These are phyloP conservation scores for Perdita meconis DNA, from an alignment of 2,888 invertebrate species.

Conservation along the genomic window DNA sequence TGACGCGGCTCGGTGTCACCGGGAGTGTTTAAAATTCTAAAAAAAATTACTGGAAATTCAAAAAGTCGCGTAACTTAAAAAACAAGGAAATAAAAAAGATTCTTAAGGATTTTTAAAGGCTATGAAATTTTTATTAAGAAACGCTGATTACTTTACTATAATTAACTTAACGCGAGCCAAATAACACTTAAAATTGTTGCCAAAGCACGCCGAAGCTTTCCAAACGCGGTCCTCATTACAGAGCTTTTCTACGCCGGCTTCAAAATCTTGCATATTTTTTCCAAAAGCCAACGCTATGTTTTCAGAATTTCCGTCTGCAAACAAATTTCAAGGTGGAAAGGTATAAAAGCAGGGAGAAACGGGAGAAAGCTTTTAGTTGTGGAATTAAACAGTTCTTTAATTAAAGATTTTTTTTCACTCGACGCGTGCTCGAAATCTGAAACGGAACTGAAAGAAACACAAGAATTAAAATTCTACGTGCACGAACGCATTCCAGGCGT, in stretches of 20 bases:
- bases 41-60: constrained; percentile 2
- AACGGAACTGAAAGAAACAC: not conserved
- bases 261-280: no score
- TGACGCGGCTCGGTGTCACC: constrained; percentile 7
- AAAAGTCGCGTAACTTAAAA: no score
- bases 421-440: not conserved
- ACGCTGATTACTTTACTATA: no score
- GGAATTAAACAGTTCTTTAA: constrained; percentile 10
- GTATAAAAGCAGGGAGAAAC: not conserved
- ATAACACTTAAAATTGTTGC: no score
- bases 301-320: not conserved
- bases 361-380: not conserved
- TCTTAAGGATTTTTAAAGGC: no score
- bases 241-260: no score
- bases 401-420: constrained; percentile 5
- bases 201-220: no score
- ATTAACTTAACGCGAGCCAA: no score
- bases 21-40: constrained; percentile 48
- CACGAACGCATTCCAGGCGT: not conserved
- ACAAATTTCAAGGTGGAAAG: not conserved
- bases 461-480: constrained; percentile 1
- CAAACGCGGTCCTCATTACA: no score
- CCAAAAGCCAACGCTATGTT: no score
- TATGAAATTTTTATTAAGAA: no score
- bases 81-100: no score